phyloP scores from a whole-genome alignment of 64 coral and sea anemone genomes.

The Hydrozoanthus tunicans region DNA sequence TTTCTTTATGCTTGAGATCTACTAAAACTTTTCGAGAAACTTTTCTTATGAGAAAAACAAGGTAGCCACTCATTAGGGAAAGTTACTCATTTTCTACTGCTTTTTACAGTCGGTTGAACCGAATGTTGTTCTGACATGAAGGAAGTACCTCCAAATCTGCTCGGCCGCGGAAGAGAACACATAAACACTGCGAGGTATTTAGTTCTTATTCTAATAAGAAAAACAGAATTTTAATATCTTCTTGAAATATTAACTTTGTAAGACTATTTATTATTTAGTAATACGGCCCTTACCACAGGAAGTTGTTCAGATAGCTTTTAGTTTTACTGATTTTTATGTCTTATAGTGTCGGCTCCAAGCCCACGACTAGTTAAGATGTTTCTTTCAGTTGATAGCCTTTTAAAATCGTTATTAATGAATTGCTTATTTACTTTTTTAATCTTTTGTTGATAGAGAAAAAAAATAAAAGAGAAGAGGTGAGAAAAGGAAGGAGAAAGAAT shows the following conservation, averaged over 20 bases:
- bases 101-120: not conserved
- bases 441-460: not conserved
- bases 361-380: too few relatives aligned
- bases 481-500: not conserved
- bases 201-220: too few relatives aligned
- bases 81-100: not conserved
- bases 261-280: too few relatives aligned
- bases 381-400: too few relatives aligned
- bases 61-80: not conserved
- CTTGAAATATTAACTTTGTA: too few relatives aligned
- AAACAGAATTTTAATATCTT: too few relatives aligned
- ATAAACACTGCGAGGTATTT: not conserved
- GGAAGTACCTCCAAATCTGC: conserved; percentile 1
- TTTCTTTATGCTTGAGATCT: too few relatives aligned
- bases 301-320: too few relatives aligned
- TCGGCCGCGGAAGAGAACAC: not conserved
- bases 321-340: too few relatives aligned
- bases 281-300: too few relatives aligned
- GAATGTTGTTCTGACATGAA: not conserved
- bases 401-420: not conserved
- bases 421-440: not conserved
- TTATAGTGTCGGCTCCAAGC: too few relatives aligned
- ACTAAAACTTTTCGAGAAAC: too few relatives aligned
- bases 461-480: not conserved
- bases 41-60: not conserved